Base-by-base conservation (phyloP, 2,113 vertebrate species). In the Lampris megalopsis region DNA sequence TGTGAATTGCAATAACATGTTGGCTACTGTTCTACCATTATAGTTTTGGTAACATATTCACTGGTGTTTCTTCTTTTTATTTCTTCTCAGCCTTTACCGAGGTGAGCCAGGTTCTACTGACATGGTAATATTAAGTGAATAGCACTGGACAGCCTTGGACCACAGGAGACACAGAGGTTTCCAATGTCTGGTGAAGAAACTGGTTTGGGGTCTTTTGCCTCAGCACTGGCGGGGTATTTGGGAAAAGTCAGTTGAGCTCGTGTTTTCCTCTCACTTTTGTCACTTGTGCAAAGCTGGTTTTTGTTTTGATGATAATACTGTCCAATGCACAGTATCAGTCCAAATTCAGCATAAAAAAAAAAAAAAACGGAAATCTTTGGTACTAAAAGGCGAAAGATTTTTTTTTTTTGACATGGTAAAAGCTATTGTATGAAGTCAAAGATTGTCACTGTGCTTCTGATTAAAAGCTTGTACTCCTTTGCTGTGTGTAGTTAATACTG, bases 231-330 rank as follows among this genome's bases (percentile, higher is more conserved):
- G 95, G 97, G 97, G 96, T 98, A 95, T 97, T 97, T 97, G 97
- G 97, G 97, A 97, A 98, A 99, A 98, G 97, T 99, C 96, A 98
- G 97, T 99, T 95, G 93, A 96, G 91, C 96, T 94, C 91, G 47
- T 88, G 93, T 78, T 87, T 87, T 89, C 95, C 95, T 93, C 94
- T 95, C 94, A 91, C 82, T 81, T 43, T 85, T 93, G 92, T 94
- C 94, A 95, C 96, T 87, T 94, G 96, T 96, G 96, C 96, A 98
- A 96, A 99, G 95, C 96, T 96, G 82, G 88, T 91, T 88, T 94
- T n/a, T 88, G 87, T 91, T 94, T 94, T 93, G 91, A 73, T 24
- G 24, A 69, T 5, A 53, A 43, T 36, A 84, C 88, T 91, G 88
- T 78, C 43, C 50, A 86, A 36, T 76, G 2, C 1, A 38, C 89